Evolutionary conservation across 2,113 vertebrate genomes (phyloP), one percentile per base, ranked within the genome.

Genomic region (Neotoma lepida): DNA sequence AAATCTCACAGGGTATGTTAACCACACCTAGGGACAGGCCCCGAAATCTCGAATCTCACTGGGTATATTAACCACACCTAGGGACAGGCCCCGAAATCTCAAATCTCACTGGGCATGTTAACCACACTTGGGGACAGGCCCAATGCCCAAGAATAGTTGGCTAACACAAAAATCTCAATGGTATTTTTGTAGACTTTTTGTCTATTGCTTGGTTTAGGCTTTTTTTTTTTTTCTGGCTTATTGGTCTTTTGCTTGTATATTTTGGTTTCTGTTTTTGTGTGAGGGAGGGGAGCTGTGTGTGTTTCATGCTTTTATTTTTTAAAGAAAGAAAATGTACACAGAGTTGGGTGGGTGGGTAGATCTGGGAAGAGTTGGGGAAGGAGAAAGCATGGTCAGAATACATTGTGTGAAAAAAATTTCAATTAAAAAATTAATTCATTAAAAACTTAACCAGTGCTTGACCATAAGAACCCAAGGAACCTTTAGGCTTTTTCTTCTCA

Each of bases 401-500:
- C 56, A 61, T 15, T 28, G 24, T 17, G 6, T 82, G 14, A 44
- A 63, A 82, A 82, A 41, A 30, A 14, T 63, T 56, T 63, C 80
- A 84, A 73, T 39, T 73, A 24, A 61, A 58, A 78, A 58, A 15
- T 61, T 82, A 30, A 82, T 81, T 39, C 51, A 56, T 81, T 39
- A 81, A 82, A 41, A 84, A 86, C 22, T 94, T 94, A 94, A 20
- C 15, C 22, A 93, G 35, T 24, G 35, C 10, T 71, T 87, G 85
- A 81, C 35, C 66, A 35, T 39, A 30, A 87, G 26, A 87, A 56
- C 68, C 33, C 64, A 85, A 74, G 28, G 71, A 88, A 78, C n/a
- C 26, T 17, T 84, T 44, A 61, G 33, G 46, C 74, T 54, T 92
- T 35, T 39, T 94, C 92, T 95, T 96, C 63, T 92, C 86, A 41